Evolutionary conservation across 2,888 invertebrate species (phyloP), one percentile per base, ranked within the genome.

Genomic region (Lycocerus yunnanus): DNA sequence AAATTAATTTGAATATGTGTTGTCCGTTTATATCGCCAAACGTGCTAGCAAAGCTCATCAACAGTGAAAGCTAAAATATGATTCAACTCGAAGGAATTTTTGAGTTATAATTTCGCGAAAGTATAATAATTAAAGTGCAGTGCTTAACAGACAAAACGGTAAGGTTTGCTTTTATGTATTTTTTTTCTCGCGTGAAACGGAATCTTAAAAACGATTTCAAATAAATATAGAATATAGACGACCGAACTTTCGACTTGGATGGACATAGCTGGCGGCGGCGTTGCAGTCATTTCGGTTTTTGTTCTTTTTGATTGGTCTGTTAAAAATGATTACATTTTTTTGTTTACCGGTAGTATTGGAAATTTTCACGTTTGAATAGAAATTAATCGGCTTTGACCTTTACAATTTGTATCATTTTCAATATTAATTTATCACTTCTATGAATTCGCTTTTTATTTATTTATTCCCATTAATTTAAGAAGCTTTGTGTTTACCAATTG

Each of bases 1-100:
- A 59, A 68, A 74, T 71, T 74, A 59, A 70, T 70, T 70, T 67
- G 18, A 18, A n/a, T 63, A n/a, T 63, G 61, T 63, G 61, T 43
- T 43, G 43, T 63, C 61, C 16, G 20, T 63, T 16, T 63, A 63
- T 63, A n/a, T 18, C 61, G 13, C 16, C n/a, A 63, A 18, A 63
- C 43, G 43, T 43, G 43, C 43, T 43, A 43, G n/a, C 61, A 18
- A 63, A 18, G 20, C n/a, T 15, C 61, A 18, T 63, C 61, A 63
- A 18, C 18, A n/a, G 20, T 14, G 5, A 63, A 18, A 13, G 60
- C 15, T 60, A 15, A 18, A 63, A 8, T 20, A 18, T 63, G 43
- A 20, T n/a, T 18, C 11, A 15, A n/a, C 18, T 63, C 18, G 13
- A 63, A 20, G 18, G 16, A 20, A 16, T 63, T 63, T 18, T 63